Conservation (phyloP, 2,888 invertebrate species). For the Dicycla oo region DNA sequence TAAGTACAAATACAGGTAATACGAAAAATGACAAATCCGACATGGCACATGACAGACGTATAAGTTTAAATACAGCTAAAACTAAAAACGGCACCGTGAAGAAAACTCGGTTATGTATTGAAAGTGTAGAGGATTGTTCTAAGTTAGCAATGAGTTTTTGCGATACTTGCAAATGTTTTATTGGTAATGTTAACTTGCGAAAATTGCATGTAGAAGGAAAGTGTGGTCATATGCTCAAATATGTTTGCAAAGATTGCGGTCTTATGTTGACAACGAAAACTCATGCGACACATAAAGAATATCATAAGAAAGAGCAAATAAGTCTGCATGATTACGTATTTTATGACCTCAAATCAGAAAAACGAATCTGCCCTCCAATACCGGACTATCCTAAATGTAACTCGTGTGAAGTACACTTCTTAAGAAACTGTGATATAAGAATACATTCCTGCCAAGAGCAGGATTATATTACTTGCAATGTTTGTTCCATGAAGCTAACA, state of each 20-base stretch:
- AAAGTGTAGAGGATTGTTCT: neutral
- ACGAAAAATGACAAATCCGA: neutral
- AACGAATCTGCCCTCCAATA: constrained; percentile 75
- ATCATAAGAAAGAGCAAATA: constrained; percentile 71
- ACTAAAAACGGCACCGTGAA: constrained; percentile 5
- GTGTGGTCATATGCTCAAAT: constrained; percentile 70
- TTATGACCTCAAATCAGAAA: constrained; percentile 72
- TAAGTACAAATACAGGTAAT: neutral
- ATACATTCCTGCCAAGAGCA: constrained; percentile 74
- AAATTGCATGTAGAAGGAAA: constrained; percentile 68
- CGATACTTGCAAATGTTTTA: constrained; percentile 75
- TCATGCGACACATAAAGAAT: constrained; percentile 69
- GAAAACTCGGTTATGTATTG: constrained; percentile 3
- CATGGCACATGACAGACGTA: neutral
- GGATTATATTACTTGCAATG: constrained; percentile 71
- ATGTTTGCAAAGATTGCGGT: constrained; percentile 78
- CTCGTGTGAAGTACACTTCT: constrained; percentile 75
- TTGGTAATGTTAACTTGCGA: constrained; percentile 61
- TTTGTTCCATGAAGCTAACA: constrained; percentile 76
- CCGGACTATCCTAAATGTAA: constrained; percentile 79
- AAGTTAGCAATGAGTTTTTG: constrained; percentile 71
- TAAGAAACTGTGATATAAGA: constrained; percentile 68
- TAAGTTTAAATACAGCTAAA: constrained; percentile 23
- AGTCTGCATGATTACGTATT: constrained; percentile 77
- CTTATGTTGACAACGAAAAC: constrained; percentile 72